phyloP scores from a whole-genome alignment of 2,888 invertebrate species.

The Clusia tigrina region DNA sequence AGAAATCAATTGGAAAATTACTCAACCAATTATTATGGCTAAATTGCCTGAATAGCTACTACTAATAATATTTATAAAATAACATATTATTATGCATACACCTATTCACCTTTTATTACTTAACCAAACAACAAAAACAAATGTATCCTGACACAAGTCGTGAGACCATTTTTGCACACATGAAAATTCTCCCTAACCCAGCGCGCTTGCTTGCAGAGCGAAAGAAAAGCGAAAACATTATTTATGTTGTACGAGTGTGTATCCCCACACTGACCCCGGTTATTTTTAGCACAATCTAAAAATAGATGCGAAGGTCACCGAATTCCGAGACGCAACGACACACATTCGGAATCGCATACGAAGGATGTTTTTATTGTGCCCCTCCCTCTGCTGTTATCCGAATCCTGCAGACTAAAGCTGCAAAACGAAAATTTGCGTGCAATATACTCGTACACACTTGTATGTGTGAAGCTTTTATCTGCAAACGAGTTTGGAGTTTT shows the following conservation, averaged over 20 bases:
- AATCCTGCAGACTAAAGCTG: slow-evolving; percentile 1
- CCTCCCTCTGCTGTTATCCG: background rate
- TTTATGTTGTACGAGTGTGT: background rate
- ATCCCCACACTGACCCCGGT: slow-evolving; percentile 48
- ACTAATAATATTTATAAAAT: no score
- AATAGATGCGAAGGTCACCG: slow-evolving; percentile 54
- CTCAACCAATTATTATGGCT: no score
- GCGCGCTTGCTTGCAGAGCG: no score
- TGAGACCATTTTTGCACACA: no score
- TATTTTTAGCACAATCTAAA: slow-evolving; percentile 52
- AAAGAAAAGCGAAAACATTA: background rate
- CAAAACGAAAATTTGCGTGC: background rate
- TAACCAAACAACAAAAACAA: no score
- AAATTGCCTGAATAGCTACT: no score
- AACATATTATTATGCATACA: background rate
- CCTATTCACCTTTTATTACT: background rate
- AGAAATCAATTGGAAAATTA: background rate
- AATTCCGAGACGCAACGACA: slow-evolving; percentile 32
- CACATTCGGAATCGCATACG: slow-evolving; percentile 29
- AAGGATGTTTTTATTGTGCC: background rate
- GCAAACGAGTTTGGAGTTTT: no score
- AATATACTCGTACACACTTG: no score
- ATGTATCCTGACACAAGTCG: no score
- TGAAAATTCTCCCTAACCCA: no score
- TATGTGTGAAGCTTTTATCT: no score